phyloP scores from a whole-genome alignment of 2,888 invertebrate species.

The Thecophora atra region DNA sequence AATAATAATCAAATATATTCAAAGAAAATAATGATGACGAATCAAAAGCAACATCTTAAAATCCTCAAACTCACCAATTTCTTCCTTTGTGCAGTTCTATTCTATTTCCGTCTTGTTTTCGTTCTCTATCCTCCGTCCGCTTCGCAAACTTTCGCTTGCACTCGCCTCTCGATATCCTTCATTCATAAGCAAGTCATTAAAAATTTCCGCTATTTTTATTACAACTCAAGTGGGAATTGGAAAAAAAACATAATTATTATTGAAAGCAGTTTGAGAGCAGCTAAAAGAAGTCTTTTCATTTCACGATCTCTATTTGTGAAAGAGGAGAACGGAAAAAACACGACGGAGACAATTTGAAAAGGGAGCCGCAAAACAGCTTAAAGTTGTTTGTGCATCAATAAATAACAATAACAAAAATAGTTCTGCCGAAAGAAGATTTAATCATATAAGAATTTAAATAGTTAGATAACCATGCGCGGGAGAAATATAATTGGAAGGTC shows the following conservation, averaged over 20 bases:
- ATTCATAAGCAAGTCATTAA: conserved; percentile 27
- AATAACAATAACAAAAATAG: background rate
- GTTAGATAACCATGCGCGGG: background rate
- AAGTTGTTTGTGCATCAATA: background rate
- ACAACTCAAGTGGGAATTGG: conserved; percentile 5
- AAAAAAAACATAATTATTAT: conserved; percentile 24
- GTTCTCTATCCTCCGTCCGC: background rate
- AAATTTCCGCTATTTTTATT: conserved; percentile 32
- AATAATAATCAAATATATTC: background rate
- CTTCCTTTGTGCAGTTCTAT: background rate
- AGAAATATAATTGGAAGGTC: too few relatives aligned
- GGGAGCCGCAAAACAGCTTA: background rate
- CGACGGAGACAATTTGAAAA: background rate
- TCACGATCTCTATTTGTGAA: background rate
- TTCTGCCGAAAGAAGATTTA: background rate
- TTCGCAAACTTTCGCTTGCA: too few relatives aligned
- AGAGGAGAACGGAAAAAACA: background rate
- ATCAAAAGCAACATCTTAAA: conserved; percentile 13
- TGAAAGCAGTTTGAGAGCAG: conserved; percentile 7
- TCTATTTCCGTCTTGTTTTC: background rate
- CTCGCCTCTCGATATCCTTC: background rate
- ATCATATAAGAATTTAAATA: background rate
- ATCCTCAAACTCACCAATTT: background rate
- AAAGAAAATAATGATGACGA: conserved; percentile 33
- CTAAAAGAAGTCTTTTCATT: background rate